A percentile compares a stretch with the other conserved stretches of the same genome.
Conservation (phyloP, 2,888 invertebrate species). For the Phyto melanocephala region DNA sequence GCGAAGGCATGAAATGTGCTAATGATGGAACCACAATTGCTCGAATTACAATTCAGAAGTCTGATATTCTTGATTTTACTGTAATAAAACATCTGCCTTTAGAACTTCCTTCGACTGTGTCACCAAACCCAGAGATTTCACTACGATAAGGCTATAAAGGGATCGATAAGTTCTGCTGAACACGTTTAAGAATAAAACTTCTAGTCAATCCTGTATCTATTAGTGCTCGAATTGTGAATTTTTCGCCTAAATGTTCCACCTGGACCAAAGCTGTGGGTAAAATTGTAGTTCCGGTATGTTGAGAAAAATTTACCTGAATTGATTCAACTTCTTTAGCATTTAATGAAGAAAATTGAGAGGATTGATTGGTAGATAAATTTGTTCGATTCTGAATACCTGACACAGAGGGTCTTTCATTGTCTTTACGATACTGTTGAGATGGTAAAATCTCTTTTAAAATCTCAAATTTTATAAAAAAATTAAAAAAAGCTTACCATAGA, state of each 20-base stretch:
- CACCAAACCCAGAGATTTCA: no score
- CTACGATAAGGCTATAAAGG: no score
- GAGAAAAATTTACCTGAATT: no score
- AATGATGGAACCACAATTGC: not conserved
- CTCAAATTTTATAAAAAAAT: no score
- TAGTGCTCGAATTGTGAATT: no score
- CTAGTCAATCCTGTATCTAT: slow-evolving; percentile 22
- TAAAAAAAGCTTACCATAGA: no score
- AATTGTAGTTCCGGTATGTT: no score
- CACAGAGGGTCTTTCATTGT: not conserved
- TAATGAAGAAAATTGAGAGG: not conserved
- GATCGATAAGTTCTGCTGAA: not conserved
- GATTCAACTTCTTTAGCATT: not conserved
- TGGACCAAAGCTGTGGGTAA: no score
- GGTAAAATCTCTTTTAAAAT: no score
- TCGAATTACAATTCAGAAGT: not conserved
- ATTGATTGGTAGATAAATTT: not conserved
- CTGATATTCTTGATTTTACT: not conserved
- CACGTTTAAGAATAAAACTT: not conserved
- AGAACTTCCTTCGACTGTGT: no score
- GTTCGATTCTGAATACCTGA: not conserved
- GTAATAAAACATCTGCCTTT: not conserved
- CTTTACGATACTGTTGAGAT: not conserved
- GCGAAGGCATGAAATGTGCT: not conserved
- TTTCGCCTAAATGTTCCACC: no score